phyloP scores from a whole-genome alignment of 2,113 vertebrate species.

The Glareola pratincola region DNA sequence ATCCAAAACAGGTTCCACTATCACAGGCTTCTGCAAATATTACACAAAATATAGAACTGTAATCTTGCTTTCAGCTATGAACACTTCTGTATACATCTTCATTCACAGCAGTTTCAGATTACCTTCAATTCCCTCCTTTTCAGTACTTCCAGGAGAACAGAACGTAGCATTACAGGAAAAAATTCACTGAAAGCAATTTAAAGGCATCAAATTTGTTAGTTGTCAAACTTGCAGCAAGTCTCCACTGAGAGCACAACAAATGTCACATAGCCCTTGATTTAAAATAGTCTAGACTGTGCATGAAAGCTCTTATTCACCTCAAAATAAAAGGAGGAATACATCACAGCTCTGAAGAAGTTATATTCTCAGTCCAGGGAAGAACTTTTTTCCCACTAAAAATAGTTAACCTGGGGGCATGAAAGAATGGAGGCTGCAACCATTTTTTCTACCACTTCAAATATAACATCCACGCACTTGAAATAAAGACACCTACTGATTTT shows the following conservation, averaged over 20 bases:
- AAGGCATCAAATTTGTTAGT: not conserved
- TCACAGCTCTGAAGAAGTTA: not conserved
- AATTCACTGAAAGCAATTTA: not conserved
- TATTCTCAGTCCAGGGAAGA: not conserved
- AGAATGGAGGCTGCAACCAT: not conserved
- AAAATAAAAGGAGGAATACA: no score
- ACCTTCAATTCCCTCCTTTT: not conserved
- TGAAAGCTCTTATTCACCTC: not conserved
- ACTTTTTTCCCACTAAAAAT: not conserved
- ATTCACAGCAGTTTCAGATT: not conserved
- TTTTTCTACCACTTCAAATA: not conserved
- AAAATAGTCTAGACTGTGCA: not conserved
- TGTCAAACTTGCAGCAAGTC: not conserved
- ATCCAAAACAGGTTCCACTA: not conserved
- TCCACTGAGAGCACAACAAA: not conserved
- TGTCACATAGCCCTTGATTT: not conserved
- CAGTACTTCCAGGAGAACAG: not conserved
- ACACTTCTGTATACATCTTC: conserved; percentile 40
- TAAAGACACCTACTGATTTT: not conserved
- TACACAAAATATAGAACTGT: conserved; percentile 3
- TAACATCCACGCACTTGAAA: not conserved
- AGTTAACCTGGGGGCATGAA: not conserved
- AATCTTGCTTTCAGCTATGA: conserved; percentile 22
- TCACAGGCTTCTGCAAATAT: not conserved
- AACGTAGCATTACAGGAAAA: not conserved